phyloP scores from a whole-genome alignment of 2,113 vertebrate species.

The Anoplopoma fimbria region DNA sequence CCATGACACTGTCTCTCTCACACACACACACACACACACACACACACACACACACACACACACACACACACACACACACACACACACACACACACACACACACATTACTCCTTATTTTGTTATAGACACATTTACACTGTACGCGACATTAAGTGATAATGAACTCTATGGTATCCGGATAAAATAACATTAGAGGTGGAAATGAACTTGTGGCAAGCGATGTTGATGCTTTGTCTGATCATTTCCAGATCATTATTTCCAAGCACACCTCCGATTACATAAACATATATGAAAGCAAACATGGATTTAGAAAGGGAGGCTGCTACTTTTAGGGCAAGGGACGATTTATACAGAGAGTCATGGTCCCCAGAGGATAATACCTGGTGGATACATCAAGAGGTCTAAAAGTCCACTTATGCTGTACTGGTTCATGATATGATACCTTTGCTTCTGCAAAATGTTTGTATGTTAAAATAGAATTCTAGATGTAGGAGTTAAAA shows the following conservation, averaged over 20 bases:
- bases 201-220: background rate
- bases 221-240: conserved; percentile 3
- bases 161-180: background rate
- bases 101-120: conserved; percentile 8
- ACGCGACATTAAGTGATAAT: background rate
- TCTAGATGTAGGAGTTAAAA: too few relatives aligned
- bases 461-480: background rate
- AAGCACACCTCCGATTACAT: background rate
- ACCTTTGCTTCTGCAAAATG: background rate
- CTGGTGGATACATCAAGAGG: background rate
- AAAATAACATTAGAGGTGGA: background rate
- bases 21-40: background rate
- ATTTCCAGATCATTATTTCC: background rate
- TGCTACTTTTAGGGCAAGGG: too few relatives aligned
- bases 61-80: background rate
- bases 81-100: conserved; percentile 20
- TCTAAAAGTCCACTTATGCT: background rate
- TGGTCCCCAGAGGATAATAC: background rate
- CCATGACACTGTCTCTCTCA: conserved; percentile 60
- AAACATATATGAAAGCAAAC: background rate
- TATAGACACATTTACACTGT: background rate
- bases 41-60: conserved; percentile 21
- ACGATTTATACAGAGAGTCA: background rate
- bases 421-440: background rate
- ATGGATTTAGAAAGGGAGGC: background rate